Evolutionary conservation across 2,888 invertebrate genomes (phyloP), one percentile per base, ranked within the genome.

Genomic region (Blomia tropicalis): DNA sequence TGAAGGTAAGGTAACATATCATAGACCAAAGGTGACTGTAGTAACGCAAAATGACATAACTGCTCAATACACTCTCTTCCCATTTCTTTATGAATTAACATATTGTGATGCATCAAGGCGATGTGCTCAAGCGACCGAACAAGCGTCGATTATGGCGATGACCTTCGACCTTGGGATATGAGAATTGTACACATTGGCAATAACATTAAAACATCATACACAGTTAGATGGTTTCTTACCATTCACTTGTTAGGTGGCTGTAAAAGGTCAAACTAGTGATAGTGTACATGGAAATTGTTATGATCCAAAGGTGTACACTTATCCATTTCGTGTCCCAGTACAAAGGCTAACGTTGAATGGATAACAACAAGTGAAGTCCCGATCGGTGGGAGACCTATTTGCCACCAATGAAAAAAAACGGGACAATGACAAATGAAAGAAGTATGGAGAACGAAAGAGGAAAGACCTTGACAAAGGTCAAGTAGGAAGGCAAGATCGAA

Each of bases 151-250:
- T 7, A n/a, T 47, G 51, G 22, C n/a, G 7, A 47, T 47, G 51
- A 47, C 51, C 51, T 47, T 19, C 51, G 51, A 47, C 51, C 51
- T 47, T 47, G 51, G 11, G 11, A 27, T n/a, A n/a, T n/a, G n/a
- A n/a, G n/a, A n/a, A n/a, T n/a, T n/a, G n/a, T n/a, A 47, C 51
- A 47, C 51, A 7, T n/a, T 11, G n/a, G 36, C 51, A 47, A 22
- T n/a, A 47, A 7, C 22, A 47, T 36, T 36, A 36, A 36, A 36
- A 36, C 36, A 47, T 22, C 51, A 47, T 11, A 47, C 51, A 47
- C 51, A 47, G 51, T 47, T 47, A 47, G 7, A 47, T 25, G 5
- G 27, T 27, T 7, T 17, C 41, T n/a, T 17, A 36, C 7, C 7
- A n/a, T 47, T 47, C 51, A 47, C 51, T 47, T 47, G 51, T 47